Percentiles rank a stretch among this genome's conserved stretches.
phyloP scores from a whole-genome alignment of 2,797 vertebrate genomes.

The Coreius guichenoti region DNA sequence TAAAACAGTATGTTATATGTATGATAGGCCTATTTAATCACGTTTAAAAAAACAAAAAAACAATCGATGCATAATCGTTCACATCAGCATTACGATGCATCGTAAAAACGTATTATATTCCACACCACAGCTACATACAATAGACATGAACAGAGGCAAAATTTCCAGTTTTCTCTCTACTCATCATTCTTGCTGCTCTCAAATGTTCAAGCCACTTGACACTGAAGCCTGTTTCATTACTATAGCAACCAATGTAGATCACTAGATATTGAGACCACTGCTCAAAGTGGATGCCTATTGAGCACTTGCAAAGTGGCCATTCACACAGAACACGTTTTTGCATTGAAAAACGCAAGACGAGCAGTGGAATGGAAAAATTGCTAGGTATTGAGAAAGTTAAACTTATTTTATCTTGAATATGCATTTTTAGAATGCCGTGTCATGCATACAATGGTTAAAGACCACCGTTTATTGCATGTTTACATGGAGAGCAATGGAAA shows the following conservation, averaged over 20 bases:
- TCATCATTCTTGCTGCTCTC: neutral
- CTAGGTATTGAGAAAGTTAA: neutral
- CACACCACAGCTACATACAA: neutral
- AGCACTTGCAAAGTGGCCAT: neutral
- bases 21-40: neutral
- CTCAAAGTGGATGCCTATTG: neutral
- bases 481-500: neutral
- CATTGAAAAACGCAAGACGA: neutral
- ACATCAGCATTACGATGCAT: neutral
- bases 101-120: neutral
- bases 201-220: neutral
- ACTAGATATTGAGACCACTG: neutral
- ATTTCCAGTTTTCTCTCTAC: neutral
- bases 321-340: neutral
- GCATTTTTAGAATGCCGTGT: neutral
- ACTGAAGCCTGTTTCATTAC: neutral
- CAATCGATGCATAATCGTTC: neutral
- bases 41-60: neutral
- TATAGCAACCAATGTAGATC: constrained; percentile 2
- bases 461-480: neutral
- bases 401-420: neutral
- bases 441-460: neutral
- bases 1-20: neutral
- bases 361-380: neutral
- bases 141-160: neutral